A percentile compares a stretch with the other conserved stretches of the same genome.
These are phyloP conservation scores for Amazona vittata DNA, from an alignment of 2,113 vertebrate genomes.

Conservation along the genomic window DNA sequence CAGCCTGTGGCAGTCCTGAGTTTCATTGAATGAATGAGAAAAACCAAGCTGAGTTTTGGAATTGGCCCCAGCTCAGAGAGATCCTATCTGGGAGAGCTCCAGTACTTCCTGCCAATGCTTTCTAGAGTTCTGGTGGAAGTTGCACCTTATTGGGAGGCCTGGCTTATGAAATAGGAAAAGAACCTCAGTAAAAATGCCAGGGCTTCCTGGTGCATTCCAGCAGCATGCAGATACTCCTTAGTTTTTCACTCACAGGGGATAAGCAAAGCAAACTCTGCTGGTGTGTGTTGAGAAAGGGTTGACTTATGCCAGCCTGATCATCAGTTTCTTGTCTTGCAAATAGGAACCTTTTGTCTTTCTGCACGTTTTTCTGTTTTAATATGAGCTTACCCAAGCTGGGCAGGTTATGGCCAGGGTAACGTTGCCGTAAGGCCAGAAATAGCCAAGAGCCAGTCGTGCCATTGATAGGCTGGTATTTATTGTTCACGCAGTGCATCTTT, in stretches of 20 bases:
- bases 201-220: neutral
- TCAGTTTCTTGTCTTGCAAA: constrained; percentile 22
- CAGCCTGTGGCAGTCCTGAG: neutral
- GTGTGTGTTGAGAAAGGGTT: neutral
- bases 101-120: neutral
- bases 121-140: neutral
- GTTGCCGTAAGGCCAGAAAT: neutral
- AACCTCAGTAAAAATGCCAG: neutral
- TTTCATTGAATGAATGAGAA: neutral
- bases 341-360: neutral
- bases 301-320: neutral
- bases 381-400: neutral
- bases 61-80: neutral
- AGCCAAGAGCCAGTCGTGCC: neutral
- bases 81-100: neutral
- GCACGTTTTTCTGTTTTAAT: neutral
- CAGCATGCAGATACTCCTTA: neutral
- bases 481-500: neutral
- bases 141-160: neutral
- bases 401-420: neutral
- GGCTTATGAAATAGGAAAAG: neutral
- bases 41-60: neutral
- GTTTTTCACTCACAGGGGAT: neutral
- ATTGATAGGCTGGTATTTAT: neutral
- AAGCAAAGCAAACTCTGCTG: constrained; percentile 52